A percentile compares a stretch with the other conserved stretches of the same genome.
phyloP scores from a whole-genome alignment of 2,113 vertebrate genomes.

The Melanerpes aurifrons region DNA sequence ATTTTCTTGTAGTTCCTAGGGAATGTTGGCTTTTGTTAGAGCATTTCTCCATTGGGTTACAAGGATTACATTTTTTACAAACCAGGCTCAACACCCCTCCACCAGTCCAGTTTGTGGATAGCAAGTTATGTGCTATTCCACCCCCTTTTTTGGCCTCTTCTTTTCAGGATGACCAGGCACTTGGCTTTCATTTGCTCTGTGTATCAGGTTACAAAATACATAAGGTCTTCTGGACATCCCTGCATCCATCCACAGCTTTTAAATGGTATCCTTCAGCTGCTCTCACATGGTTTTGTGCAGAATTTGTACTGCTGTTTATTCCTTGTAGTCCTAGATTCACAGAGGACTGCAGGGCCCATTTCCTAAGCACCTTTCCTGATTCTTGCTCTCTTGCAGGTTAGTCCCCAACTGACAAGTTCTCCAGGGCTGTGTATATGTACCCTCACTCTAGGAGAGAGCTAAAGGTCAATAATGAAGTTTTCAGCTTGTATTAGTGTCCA shows the following conservation, averaged over 20 bases:
- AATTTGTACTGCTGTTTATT: background rate
- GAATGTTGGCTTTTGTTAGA: background rate
- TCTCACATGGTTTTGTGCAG: background rate
- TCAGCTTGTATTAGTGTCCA: background rate
- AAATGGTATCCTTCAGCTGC: too few relatives aligned
- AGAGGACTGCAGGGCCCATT: background rate
- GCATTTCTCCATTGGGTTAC: background rate
- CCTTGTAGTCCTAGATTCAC: background rate
- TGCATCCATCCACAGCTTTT: background rate
- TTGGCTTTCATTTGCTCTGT: background rate
- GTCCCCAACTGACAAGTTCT: background rate
- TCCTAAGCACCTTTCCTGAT: background rate
- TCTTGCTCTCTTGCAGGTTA: background rate
- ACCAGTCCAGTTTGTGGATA: background rate
- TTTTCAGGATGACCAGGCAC: background rate
- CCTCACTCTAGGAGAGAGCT: background rate
- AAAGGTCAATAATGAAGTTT: background rate
- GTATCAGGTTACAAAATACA: background rate
- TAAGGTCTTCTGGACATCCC: background rate
- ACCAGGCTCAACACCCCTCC: background rate
- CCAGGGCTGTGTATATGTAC: background rate
- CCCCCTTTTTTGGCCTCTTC: background rate
- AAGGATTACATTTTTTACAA: background rate
- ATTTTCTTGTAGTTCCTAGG: background rate
- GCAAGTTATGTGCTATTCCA: background rate